Conservation (phyloP, 2,888 invertebrate genomes). For the Phyllotreta striolata region DNA sequence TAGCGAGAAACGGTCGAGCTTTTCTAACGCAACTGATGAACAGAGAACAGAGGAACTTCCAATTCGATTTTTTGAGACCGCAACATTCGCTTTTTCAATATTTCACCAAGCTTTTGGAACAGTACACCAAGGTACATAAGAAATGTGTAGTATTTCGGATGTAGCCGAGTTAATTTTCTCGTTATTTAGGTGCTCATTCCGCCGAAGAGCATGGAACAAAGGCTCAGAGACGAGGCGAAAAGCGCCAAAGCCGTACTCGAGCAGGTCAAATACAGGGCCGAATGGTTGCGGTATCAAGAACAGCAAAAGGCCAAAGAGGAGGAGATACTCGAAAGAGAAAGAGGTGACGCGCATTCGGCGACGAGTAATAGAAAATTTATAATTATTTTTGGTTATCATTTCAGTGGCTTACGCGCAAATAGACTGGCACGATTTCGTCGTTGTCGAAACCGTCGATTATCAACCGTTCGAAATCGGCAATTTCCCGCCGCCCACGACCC, state of each 20-base stretch:
- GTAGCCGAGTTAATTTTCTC: slow-evolving; percentile 7
- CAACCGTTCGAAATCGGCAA: slow-evolving; percentile 95
- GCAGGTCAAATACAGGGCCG: slow-evolving; percentile 92
- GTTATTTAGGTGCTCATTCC: slow-evolving; percentile 81
- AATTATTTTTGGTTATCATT: too few relatives aligned
- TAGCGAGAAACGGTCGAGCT: slow-evolving; percentile 96
- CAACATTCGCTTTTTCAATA: slow-evolving; percentile 99
- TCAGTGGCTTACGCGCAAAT: slow-evolving; percentile 93
- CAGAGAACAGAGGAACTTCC: slow-evolving; percentile 95
- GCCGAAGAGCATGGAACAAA: slow-evolving; percentile 86
- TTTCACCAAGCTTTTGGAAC: slow-evolving; percentile 96
- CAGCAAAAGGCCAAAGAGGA: slow-evolving; percentile 92
- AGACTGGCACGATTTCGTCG: slow-evolving; percentile 99
- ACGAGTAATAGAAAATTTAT: neutral
- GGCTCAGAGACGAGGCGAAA: slow-evolving; percentile 79
- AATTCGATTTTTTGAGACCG: slow-evolving; percentile 98
- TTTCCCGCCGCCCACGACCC: slow-evolving; percentile 96
- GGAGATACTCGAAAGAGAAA: slow-evolving; percentile 93
- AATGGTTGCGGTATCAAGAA: slow-evolving; percentile 96
- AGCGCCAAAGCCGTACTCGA: slow-evolving; percentile 77
- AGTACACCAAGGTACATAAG: slow-evolving; percentile 87
- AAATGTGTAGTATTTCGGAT: neutral
- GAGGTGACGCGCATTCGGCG: slow-evolving; percentile 63
- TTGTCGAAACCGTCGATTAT: slow-evolving; percentile 99
- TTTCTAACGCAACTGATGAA: slow-evolving; percentile 99